These are phyloP conservation scores for Ceratosolen fusciceps DNA, from an alignment of 1,140 invertebrate species.

Conservation along the genomic window DNA sequence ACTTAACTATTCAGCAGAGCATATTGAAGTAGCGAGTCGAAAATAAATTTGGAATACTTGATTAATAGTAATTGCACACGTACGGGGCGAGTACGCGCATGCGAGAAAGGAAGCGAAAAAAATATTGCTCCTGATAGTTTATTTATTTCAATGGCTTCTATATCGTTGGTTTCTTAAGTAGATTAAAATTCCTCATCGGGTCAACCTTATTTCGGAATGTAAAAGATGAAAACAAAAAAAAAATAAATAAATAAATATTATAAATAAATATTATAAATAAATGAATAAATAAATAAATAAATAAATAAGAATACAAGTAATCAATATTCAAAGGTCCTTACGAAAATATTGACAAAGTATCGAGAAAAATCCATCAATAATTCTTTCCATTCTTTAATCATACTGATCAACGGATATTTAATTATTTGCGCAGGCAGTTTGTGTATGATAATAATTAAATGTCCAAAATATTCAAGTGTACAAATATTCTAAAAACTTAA, in stretches of 20 bases:
- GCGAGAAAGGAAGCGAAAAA: neutral
- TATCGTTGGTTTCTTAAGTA: too few relatives aligned
- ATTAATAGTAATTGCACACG: neutral
- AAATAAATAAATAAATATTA: too few relatives aligned
- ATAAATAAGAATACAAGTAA: too few relatives aligned
- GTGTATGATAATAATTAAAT: neutral
- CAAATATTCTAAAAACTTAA: slow-evolving; percentile 8
- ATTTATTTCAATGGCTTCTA: neutral
- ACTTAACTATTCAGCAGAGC: neutral
- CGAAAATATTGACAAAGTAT: too few relatives aligned
- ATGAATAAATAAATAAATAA: too few relatives aligned
- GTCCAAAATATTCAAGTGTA: slow-evolving; percentile 1
- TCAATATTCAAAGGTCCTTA: too few relatives aligned
- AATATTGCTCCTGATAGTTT: neutral
- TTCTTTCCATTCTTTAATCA: neutral
- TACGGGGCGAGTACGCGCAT: neutral
- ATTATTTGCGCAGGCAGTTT: neutral
- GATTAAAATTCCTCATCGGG: too few relatives aligned
- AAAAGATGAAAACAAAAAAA: too few relatives aligned
- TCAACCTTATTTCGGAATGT: too few relatives aligned
- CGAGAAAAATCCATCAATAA: too few relatives aligned
- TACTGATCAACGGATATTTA: neutral
- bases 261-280: too few relatives aligned
- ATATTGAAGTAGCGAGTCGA: neutral
- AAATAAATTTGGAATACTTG: neutral